Conservation (phyloP, 2,888 invertebrate genomes). For the Mimumesa dahlbomi region DNA sequence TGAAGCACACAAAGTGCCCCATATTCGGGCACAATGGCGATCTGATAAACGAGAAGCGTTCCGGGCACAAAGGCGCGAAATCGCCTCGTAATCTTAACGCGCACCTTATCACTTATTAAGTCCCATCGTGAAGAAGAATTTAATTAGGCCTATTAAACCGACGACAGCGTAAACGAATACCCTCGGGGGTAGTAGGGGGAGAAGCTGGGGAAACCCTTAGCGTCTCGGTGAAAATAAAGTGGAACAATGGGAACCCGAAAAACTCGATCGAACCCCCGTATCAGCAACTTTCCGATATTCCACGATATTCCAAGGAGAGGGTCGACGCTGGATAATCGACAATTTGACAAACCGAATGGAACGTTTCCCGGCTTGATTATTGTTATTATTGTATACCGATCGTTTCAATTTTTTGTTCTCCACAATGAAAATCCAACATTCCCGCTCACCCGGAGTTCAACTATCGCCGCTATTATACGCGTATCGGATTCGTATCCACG, state of each 20-base stretch:
- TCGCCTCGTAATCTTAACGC: conserved; percentile 25
- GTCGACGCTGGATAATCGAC: conserved; percentile 8
- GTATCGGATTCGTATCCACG: not conserved
- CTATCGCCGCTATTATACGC: not conserved
- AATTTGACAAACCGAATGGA: conserved; percentile 27
- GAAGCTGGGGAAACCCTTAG: no score
- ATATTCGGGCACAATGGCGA: conserved; percentile 19
- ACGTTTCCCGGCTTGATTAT: conserved; percentile 23
- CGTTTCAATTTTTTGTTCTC: not conserved
- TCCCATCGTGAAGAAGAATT: conserved; percentile 29
- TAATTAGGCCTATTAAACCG: conserved; percentile 35
- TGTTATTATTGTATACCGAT: not conserved
- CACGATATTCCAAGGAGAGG: no score
- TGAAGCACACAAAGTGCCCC: no score
- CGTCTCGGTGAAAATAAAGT: no score
- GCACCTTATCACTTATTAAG: conserved; percentile 35
- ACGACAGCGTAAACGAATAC: no score
- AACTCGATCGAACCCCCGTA: no score
- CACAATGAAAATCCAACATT: no score
- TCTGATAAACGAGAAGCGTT: conserved; percentile 34
- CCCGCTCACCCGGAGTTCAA: no score
- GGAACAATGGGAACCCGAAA: no score
- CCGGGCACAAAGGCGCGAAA: conserved; percentile 31
- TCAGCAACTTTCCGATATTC: no score
- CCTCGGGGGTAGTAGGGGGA: no score